Base-by-base conservation (phyloP, 1,140 invertebrate genomes). In the Bombus waltoni region DNA sequence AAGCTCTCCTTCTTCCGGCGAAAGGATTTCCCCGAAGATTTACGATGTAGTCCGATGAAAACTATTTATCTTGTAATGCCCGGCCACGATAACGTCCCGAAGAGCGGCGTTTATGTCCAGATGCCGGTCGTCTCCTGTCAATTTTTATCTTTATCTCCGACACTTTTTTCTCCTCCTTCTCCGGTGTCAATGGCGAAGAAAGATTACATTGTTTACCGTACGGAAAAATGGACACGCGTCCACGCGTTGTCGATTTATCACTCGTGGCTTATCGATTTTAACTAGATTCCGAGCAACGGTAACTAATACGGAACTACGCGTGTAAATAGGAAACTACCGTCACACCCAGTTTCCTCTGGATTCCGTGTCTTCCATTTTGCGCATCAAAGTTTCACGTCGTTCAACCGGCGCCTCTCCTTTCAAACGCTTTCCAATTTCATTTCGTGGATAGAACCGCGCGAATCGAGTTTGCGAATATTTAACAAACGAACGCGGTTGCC, bases 31-130 rank as follows among this genome's bases (percentile, higher is more conserved):
- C 87, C 40, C 76, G 72, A 90, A 89, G 92, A 93, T 94, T 93
- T 93, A 94, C 93, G 93, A 92, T 90, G 89, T 88, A 57, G 66
- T 72, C 81, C 86, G 93, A 93, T 92, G 93, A 93, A 93, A 93
- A 93, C 93, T 93, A 94, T 94, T 90, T 91, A 93, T 94, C 91
- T 93, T 92, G 81, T 75, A 62, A 84, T 71, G 47, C 32, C n/a
- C 32, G 32, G 40, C 66, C 89, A 75, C 91, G 91, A 93, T 91
- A 93, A 92, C 89, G 87, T 91, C 89, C 83, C 70, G 71, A 79
- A 71, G 86, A 82, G 42, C 71, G n/a, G 57, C 80, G 53, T 70
- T 78, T 89, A 90, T 80, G 85, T 79, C 65, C 70, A 65, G 72
- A 88, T 79, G 81, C 44, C 80, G 89, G 68, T 81, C 86, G 76